Evolutionary conservation across 2,797 vertebrate species (phyloP).

Genomic region (Syndactyla subalaris): DNA sequence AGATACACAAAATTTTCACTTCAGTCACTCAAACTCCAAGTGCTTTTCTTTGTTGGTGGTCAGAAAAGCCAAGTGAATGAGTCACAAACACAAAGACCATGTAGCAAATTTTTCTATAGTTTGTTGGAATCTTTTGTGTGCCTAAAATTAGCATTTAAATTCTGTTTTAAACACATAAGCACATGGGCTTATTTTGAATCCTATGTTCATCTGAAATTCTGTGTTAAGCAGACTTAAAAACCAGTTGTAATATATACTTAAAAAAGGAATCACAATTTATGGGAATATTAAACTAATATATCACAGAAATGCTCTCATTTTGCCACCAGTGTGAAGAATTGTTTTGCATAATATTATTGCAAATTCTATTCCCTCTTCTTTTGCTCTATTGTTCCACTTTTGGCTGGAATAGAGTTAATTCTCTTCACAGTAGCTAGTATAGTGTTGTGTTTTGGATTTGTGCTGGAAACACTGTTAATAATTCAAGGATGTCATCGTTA

Average conservation of each 20-base stretch:
- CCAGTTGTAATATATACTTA: neutral
- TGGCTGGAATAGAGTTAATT: neutral
- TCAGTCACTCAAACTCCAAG: neutral
- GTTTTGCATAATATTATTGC: neutral
- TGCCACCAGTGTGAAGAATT: neutral
- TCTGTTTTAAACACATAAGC: neutral
- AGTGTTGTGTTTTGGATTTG: neutral
- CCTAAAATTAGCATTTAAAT: slow-evolving; percentile 4
- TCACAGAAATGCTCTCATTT: neutral
- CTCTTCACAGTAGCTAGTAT: neutral
- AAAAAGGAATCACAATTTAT: neutral
- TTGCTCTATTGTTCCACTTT: neutral
- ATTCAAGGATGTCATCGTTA: neutral
- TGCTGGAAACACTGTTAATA: neutral
- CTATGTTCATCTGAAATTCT: neutral
- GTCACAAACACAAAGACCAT: neutral
- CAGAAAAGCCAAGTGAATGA: neutral
- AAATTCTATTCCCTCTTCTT: neutral
- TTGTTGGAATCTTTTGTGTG: neutral
- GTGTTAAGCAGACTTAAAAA: neutral
- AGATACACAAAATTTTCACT: neutral
- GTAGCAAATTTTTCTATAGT: neutral
- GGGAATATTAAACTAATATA: neutral
- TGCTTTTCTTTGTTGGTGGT: neutral
- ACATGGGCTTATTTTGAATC: neutral